Percentiles rank a stretch among this genome's conserved stretches.
Evolutionary conservation across 1,140 invertebrate genomes (phyloP).

Genomic region (Bactericera cockerelli): DNA sequence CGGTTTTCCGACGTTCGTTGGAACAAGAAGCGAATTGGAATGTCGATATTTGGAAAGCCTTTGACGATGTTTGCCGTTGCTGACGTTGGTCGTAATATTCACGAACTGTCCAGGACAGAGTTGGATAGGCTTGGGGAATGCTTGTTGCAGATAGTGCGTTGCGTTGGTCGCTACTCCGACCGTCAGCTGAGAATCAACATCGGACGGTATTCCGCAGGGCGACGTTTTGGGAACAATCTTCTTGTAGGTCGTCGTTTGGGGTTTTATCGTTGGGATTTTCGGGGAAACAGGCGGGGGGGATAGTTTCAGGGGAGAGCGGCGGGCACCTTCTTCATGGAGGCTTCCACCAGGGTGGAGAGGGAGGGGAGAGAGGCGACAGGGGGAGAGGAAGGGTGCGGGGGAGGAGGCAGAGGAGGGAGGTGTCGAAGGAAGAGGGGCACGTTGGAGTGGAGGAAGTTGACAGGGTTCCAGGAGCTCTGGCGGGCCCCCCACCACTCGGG

Average conservation of each 20-base stretch:
- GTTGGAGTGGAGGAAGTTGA: neutral
- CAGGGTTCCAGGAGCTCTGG: neutral
- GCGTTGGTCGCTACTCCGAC: no score
- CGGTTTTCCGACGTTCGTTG: no score
- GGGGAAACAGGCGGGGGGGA: neutral
- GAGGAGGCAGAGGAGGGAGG: neutral
- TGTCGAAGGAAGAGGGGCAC: neutral
- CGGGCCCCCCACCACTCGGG: neutral
- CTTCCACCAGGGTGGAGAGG: neutral
- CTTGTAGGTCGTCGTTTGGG: neutral
- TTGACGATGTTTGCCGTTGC: no score
- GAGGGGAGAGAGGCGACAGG: neutral
- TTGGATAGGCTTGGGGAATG: no score
- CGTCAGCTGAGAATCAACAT: no score
- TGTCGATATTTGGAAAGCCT: no score
- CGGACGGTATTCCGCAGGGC: no score
- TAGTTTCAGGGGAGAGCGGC: no score
- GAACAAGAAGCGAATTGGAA: no score
- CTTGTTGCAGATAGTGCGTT: no score
- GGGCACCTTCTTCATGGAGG: neutral
- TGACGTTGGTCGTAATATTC: neutral
- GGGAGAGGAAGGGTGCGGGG: neutral
- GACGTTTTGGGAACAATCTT: constrained; percentile 6
- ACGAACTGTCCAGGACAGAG: no score
- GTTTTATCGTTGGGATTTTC: neutral